Evolutionary conservation across 2,797 vertebrate species (phyloP), one percentile per base, ranked within the genome.

Genomic region (Gallinago nigripennis): DNA sequence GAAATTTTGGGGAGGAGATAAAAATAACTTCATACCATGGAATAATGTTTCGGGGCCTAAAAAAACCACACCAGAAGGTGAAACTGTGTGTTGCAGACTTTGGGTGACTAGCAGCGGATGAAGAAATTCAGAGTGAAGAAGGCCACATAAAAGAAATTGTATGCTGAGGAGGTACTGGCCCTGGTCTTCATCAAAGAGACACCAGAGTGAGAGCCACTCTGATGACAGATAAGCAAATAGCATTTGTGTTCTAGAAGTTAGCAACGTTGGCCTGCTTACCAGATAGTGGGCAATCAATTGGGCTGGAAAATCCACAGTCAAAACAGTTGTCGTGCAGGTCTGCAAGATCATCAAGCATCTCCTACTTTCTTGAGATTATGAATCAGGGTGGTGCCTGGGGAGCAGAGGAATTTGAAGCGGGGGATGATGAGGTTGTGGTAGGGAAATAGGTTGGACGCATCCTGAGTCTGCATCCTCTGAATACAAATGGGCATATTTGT

Each of bases 361-460:
- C 73, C 46, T 77, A 8, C 88, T 95, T 95, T 97, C 78, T 4
- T 66, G 56, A 95, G 90, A 80, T 93, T 84, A 72, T 95, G 86
- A 94, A 95, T 96, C 81, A 94, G 96, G 94, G 95, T 82, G 93
- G 93, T 95, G 94, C 64, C 77, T 86, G 46, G 48, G 54, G 88
- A 90, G 60, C 63, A 90, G 90, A 93, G 78, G 86, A 79, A 53
- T 84, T 21, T 68, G 73, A 90, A 80, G 77, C 3, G 0, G 73
- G 56, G 80, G 60, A 88, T 95, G 94, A 90, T 5, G 15, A 82
- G 66, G 45, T 13, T 94, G 90, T 77, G 92, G 86, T 64, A 92
- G 78, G 77, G 83, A 88, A 92, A 73, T 90, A 84, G 77, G 51
- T 18, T 66, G 81, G 88, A 63, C 0, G 0, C 83, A 92, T 92